Evolutionary conservation across 1,140 invertebrate genomes (phyloP), one percentile per base, ranked within the genome.

Genomic region (Apocrypta bakeri): DNA sequence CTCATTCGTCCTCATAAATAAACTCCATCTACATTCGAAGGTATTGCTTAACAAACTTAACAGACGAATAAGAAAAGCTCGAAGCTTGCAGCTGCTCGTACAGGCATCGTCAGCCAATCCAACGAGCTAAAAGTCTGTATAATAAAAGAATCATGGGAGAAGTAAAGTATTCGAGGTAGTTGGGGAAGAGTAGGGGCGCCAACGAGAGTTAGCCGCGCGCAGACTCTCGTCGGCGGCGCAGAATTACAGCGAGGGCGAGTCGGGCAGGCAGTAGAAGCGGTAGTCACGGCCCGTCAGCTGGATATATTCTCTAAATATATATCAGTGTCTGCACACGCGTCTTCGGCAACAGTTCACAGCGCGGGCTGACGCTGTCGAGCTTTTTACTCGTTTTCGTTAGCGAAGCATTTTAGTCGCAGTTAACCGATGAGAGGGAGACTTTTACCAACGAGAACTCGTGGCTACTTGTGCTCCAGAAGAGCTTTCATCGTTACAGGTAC

Each of bases 221-320:
- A 76, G 48, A 63, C 74, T 61, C 56, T 40, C 48, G 12, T 12
- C 21, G 25, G 74, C 74, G 29, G 29, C 21, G 33, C 69, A 40
- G 21, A 40, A 21, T n/a, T 2, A 40, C 69, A 3, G n/a, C 21
- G 33, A 40, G 56, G 27, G 56, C 29, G 40, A 33, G 14, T 31
- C 25, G 27, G 8, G 3, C n/a, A 37, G 29, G 31, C 21, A 56
- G 48, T 21, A 56, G 48, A 21, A 56, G 21, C 48, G n/a, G 48
- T 21, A 56, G 33, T 2, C 27, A 37, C n/a, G 27, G 31, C n/a
- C 64, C 74, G 56, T 76, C 74, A 76, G 56, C 74, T 76, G 74
- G 74, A 76, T 33, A 64, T 4, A n/a, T 21, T 72, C 56, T 31
- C 56, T 76, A 76, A 76, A 76, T 76, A 76, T 76, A 76, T 76